Conservation (phyloP, 2,888 invertebrate genomes). For the Agonopterix arenella region DNA sequence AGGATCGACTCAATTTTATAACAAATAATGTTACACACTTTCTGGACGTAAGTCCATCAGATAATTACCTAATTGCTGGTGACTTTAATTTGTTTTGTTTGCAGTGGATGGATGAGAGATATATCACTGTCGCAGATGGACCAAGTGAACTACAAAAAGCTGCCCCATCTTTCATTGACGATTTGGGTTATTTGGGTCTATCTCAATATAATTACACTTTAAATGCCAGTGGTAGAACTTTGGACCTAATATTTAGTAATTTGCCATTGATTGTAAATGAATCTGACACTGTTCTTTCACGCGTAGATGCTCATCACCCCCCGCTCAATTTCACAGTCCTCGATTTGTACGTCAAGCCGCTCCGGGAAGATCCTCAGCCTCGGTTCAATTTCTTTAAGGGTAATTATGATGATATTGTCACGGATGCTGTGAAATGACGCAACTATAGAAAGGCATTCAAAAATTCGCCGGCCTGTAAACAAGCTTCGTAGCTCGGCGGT, state of each 20-base stretch:
- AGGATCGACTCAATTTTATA: background rate
- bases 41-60: background rate
- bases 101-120: background rate
- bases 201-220: background rate
- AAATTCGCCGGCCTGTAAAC: too few species aligned
- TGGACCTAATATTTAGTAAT: background rate
- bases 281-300: too few species aligned
- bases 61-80: too few species aligned
- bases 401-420: background rate
- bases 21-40: background rate
- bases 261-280: background rate
- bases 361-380: background rate
- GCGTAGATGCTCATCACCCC: too few species aligned
- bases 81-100: background rate
- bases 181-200: background rate
- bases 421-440: too few species aligned
- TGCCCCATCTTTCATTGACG: background rate
- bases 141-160: background rate
- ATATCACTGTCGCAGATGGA: background rate
- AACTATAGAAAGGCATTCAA: too few species aligned
- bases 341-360: too few species aligned
- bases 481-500: too few species aligned
- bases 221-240: background rate
- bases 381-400: background rate
- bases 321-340: too few species aligned